Evolutionary conservation across 2,888 invertebrate genomes (phyloP), one percentile per base, ranked within the genome.

Genomic region (Rotaria sp.): DNA sequence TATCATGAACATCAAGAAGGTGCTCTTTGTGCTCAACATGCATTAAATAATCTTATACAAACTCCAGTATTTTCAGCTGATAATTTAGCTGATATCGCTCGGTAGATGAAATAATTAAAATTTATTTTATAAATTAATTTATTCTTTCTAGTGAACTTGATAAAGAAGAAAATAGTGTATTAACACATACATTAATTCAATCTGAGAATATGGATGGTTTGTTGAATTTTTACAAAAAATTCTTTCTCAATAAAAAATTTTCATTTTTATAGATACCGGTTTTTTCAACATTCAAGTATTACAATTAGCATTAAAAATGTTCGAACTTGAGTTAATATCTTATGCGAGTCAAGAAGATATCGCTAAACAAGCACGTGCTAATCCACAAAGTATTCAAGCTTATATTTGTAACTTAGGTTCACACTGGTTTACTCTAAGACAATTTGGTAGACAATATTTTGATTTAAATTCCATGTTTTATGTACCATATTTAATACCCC

Each of bases 241-340:
- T 50, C 24, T 52, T 52, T 52, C 24, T 21, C 24, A 52, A 1
- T 52, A 50, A 18, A 50, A 11, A 45, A 45, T 52, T 52, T 52
- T 52, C 52, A 18, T 30, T 21, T 67, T 21, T 35, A 5, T 67
- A 67, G 67, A 95, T 90, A 94, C 94, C 90, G 95, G 95, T 35
- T 95, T 94, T 90, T 95, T 95, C 91, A 94, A 94, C 45, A 94
- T 95, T 57, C 95, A 95, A 93, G 95, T 95, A 11, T 93, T 94
- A 87, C 93, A 93, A 89, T 93, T 93, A 89, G 94, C 94, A 3
- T 91, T 95, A 85, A 92, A 93, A 90, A 93, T 94, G 57, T 94
- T 94, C 94, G 93, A 93, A 84, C 91, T 95, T 86, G 94, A 94
- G 88, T 90, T 95, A 88, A 92, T 94, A 88, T 94, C 94, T 88